Percentiles rank a stretch among this genome's conserved stretches.
These are phyloP conservation scores for Acrossocheilus fasciatus DNA, from an alignment of 2,797 vertebrate genomes.

Conservation along the genomic window DNA sequence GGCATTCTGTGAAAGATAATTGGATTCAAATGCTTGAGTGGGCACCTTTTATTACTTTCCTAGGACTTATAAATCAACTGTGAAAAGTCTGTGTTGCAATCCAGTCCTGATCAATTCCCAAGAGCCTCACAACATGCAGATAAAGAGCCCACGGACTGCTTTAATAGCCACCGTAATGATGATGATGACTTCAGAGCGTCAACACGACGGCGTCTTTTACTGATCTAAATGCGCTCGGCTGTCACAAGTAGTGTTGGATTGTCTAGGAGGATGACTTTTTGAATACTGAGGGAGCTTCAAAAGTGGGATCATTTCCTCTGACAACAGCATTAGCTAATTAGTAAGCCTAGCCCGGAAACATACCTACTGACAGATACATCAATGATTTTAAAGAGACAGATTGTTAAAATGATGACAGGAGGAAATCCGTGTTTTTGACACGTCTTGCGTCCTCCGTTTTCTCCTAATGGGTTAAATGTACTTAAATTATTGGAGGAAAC, in stretches of 20 bases:
- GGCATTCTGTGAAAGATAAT: constrained; percentile 62
- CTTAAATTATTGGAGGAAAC: background rate
- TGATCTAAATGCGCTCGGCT: constrained; percentile 36
- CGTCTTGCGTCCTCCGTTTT: background rate
- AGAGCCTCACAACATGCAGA: constrained; percentile 51
- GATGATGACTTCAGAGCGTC: constrained; percentile 37
- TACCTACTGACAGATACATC: constrained; percentile 32
- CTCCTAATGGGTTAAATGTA: background rate
- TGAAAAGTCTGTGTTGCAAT: constrained; percentile 60
- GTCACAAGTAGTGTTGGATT: constrained; percentile 13
- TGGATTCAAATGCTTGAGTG: constrained; percentile 66
- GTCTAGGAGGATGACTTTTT: constrained; percentile 7
- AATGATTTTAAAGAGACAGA: constrained; percentile 2
- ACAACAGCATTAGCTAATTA: constrained; percentile 29
- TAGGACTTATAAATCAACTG: constrained; percentile 64
- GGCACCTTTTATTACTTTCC: constrained; percentile 65
- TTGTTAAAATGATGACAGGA: constrained; percentile 7
- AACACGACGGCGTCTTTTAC: background rate
- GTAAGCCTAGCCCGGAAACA: background rate
- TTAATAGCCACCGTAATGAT: constrained; percentile 50
- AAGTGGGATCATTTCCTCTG: constrained; percentile 26
- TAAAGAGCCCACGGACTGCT: constrained; percentile 57
- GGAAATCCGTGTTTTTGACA: background rate
- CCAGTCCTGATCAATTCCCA: constrained; percentile 58
- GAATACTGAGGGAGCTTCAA: background rate